Evolutionary conservation across 2,888 invertebrate genomes (phyloP).

Genomic region (Dioctria rufipes): DNA sequence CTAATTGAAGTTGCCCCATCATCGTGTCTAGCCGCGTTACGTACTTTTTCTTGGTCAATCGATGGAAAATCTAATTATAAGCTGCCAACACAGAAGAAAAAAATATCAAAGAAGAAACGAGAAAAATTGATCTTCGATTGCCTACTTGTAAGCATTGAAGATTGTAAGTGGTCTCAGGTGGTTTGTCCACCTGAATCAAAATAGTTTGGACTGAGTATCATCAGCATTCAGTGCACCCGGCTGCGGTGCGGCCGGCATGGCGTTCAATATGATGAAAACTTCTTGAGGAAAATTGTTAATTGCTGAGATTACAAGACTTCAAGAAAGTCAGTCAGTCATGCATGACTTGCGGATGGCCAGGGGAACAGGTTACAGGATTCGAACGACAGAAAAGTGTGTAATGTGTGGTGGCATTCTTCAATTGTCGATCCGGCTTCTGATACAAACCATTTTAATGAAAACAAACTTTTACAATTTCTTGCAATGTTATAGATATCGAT

Average conservation of each 20-base stretch:
- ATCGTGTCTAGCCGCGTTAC: constrained; percentile 46
- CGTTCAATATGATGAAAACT: constrained; percentile 19
- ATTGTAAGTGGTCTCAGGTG: constrained; percentile 37
- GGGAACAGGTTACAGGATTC: constrained; percentile 29
- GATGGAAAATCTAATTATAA: constrained; percentile 53
- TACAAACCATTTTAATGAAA: constrained; percentile 42
- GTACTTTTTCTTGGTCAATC: constrained; percentile 49
- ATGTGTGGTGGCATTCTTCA: constrained; percentile 45
- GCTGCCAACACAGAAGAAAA: constrained; percentile 30
- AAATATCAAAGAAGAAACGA: constrained; percentile 3
- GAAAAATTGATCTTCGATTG: constrained; percentile 50
- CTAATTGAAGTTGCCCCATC: constrained; percentile 48
- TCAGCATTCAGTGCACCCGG: neutral
- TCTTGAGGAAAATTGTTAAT: constrained; percentile 54
- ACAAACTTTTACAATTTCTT: constrained; percentile 52
- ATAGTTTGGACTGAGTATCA: neutral
- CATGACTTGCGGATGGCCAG: constrained; percentile 46
- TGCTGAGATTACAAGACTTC: constrained; percentile 48
- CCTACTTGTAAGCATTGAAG: neutral
- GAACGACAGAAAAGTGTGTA: constrained; percentile 45
- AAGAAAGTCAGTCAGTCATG: constrained; percentile 49
- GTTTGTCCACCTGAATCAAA: constrained; percentile 41
- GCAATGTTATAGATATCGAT: neutral
- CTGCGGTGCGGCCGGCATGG: neutral
- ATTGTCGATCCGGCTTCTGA: constrained; percentile 30